phyloP scores from a whole-genome alignment of 2,888 invertebrate genomes.

The Cheilosia pagana region DNA sequence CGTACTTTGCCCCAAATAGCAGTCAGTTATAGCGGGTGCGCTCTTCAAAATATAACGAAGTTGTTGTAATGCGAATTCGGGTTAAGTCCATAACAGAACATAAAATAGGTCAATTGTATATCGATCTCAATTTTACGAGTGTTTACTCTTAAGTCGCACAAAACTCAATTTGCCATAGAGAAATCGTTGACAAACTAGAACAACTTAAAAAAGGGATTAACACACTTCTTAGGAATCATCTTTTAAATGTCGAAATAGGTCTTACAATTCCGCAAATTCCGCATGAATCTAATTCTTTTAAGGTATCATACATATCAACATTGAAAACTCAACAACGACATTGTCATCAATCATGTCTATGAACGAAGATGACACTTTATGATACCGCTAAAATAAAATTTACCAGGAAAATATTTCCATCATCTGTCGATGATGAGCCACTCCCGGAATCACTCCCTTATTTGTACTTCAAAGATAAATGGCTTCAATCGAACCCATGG shows the following conservation, averaged over 20 bases:
- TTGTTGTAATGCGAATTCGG: neutral
- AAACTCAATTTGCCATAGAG: neutral
- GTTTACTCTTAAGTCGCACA: neutral
- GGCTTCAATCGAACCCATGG: neutral
- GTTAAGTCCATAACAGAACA: neutral
- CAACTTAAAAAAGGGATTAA: neutral
- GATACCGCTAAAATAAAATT: neutral
- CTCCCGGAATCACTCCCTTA: slow-evolving; percentile 3
- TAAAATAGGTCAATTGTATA: slow-evolving; percentile 21
- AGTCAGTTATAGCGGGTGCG: too few species aligned
- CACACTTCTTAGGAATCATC: neutral
- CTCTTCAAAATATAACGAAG: too few species aligned
- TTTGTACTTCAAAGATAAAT: slow-evolving; percentile 3
- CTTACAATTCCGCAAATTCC: neutral
- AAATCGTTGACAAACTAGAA: too few species aligned
- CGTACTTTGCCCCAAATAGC: too few species aligned
- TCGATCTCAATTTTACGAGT: neutral
- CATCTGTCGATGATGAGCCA: slow-evolving; percentile 17
- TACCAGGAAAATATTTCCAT: neutral
- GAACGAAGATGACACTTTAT: slow-evolving; percentile 21
- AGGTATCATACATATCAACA: too few species aligned
- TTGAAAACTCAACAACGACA: neutral
- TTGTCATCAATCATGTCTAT: slow-evolving; percentile 19
- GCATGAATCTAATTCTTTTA: slow-evolving; percentile 10
- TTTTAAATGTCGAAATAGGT: neutral